These are phyloP conservation scores for Cyclophora punctaria DNA, from an alignment of 2,888 invertebrate species.

Conservation along the genomic window DNA sequence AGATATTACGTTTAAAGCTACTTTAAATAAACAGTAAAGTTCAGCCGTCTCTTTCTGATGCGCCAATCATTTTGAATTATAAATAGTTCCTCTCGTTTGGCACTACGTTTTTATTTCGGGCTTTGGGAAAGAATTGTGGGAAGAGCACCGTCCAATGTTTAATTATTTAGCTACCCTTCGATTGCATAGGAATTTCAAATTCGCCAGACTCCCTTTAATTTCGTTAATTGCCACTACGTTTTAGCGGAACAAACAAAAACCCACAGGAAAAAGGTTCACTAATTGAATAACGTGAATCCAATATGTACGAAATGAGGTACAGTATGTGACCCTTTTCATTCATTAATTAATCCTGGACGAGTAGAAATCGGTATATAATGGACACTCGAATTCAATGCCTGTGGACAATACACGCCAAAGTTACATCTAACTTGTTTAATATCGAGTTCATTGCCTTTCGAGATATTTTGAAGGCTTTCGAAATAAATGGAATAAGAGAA, in stretches of 20 bases:
- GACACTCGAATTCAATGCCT: conserved; percentile 38
- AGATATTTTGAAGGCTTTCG: too few relatives aligned
- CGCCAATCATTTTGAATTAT: too few relatives aligned
- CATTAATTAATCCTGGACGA: conserved; percentile 64
- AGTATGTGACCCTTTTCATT: conserved; percentile 56
- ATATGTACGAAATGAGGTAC: conserved; percentile 55
- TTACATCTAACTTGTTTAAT: conserved; percentile 15
- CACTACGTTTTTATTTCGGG: too few relatives aligned
- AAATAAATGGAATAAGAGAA: too few relatives aligned
- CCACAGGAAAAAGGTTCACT: conserved; percentile 26
- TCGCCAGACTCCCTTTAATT: conserved; percentile 20
- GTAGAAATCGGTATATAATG: conserved; percentile 55
- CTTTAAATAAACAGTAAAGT: too few relatives aligned
- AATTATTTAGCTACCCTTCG: conserved; percentile 9
- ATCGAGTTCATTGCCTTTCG: too few relatives aligned
- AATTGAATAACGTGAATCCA: conserved; percentile 50
- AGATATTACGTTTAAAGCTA: too few relatives aligned
- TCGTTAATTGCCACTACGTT: conserved; percentile 21
- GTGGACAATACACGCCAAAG: not conserved
- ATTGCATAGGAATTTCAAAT: conserved; percentile 18
- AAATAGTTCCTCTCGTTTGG: too few relatives aligned
- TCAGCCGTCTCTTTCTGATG: too few relatives aligned
- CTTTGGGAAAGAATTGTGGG: too few relatives aligned
- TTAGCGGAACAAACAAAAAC: conserved; percentile 27
- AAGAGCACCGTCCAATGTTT: conserved; percentile 8